Percentiles rank a stretch among this genome's conserved stretches.
Evolutionary conservation across 1,140 invertebrate genomes (phyloP).

Genomic region (Tetranychus cinnabarinus): DNA sequence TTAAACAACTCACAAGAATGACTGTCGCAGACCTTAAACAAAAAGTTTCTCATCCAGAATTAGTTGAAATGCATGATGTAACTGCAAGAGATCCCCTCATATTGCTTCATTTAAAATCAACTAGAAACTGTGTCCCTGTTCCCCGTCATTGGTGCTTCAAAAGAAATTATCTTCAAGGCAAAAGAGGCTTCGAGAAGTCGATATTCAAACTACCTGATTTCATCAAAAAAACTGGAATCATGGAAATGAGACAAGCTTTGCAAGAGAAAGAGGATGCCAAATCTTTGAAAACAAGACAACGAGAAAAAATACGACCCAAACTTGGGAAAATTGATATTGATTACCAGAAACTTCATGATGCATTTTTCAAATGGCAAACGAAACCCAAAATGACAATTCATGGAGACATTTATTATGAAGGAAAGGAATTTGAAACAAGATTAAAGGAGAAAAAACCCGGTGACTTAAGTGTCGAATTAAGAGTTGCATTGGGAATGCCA

Average conservation of each 20-base stretch:
- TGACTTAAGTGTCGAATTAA: conserved; percentile 77
- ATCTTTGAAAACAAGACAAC: conserved; percentile 92
- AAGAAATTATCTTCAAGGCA: conserved; percentile 82
- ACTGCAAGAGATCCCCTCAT: conserved; percentile 89
- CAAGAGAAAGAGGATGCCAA: conserved; percentile 94
- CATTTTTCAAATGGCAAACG: conserved; percentile 98
- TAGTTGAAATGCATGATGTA: conserved; percentile 99
- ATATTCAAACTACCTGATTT: conserved; percentile 96
- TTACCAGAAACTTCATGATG: conserved; percentile 97
- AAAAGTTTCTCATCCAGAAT: conserved; percentile 61
- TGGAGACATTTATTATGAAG: conserved; percentile 98
- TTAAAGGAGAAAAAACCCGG: conserved; percentile 97
- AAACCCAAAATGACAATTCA: conserved; percentile 97
- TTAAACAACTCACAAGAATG: conserved; percentile 75
- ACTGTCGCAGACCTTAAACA: conserved; percentile 91
- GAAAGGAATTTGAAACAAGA: conserved; percentile 97
- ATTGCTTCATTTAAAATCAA: conserved; percentile 77
- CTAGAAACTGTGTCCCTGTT: conserved; percentile 81
- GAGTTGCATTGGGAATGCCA: conserved; percentile 94
- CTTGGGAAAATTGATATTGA: conserved; percentile 99
- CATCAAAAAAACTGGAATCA: conserved; percentile 96
- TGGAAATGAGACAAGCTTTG: conserved; percentile 96
- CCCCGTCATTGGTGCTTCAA: conserved; percentile 99
- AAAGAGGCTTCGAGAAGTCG: conserved; percentile 93
- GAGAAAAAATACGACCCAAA: conserved; percentile 85